A percentile compares a stretch with the other conserved stretches of the same genome.
Conservation (phyloP, 2,888 invertebrate genomes). For the Auanema freiburgensis region DNA sequence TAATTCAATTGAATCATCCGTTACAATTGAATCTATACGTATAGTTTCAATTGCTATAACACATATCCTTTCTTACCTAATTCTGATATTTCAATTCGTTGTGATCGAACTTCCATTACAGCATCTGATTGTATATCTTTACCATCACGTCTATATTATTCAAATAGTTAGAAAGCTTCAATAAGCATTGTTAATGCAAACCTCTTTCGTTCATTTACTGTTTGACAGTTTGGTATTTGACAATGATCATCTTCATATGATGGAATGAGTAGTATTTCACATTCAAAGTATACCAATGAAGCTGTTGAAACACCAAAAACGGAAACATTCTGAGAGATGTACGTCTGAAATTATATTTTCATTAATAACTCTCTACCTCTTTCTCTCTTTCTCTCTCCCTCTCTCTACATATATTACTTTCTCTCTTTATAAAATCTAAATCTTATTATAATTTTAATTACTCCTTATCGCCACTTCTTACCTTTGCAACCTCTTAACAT, state of each 20-base stretch:
- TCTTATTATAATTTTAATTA: no score
- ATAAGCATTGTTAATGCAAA: background rate
- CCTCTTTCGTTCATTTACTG: constrained; percentile 8
- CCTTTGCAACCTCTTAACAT: no score
- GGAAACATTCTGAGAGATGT: constrained; percentile 38
- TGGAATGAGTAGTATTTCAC: constrained; percentile 49
- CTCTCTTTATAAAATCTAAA: background rate
- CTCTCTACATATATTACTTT: background rate
- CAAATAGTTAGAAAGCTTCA: background rate
- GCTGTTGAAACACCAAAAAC: constrained; percentile 54
- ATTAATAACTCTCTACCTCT: background rate
- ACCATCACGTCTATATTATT: constrained; percentile 3
- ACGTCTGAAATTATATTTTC: constrained; percentile 30
- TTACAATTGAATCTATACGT: background rate
- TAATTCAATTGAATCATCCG: no score
- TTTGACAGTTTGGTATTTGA: constrained; percentile 10
- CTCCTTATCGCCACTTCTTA: no score
- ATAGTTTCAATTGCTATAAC: no score
- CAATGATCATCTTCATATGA: constrained; percentile 4
- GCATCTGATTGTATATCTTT: constrained; percentile 13
- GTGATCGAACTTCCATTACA: constrained; percentile 36
- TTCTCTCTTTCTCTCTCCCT: background rate
- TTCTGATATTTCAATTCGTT: constrained; percentile 40
- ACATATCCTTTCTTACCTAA: constrained; percentile 16
- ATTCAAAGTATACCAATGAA: constrained; percentile 51